Conservation (phyloP, 2,797 vertebrate genomes). For the Enteromius radiatus region DNA sequence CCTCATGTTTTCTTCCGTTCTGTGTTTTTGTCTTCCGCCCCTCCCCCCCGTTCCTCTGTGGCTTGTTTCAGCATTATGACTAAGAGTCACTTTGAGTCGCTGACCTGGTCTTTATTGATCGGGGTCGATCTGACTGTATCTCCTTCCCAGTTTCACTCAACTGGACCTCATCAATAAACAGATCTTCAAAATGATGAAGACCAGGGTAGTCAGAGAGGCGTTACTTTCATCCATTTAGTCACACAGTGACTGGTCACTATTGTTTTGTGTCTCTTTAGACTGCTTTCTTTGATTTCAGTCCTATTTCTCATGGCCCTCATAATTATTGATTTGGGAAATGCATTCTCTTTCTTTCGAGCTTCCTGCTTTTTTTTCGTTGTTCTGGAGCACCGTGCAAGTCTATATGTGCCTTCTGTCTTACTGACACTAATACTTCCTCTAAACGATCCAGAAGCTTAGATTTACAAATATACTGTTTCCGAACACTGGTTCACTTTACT, state of each 20-base stretch:
- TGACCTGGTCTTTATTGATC: slow-evolving; percentile 60
- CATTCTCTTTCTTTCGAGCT: slow-evolving; percentile 43
- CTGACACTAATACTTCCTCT: slow-evolving; percentile 49
- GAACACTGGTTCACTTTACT: slow-evolving; percentile 3
- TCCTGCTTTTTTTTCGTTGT: slow-evolving; percentile 30
- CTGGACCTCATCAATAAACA: slow-evolving; percentile 54
- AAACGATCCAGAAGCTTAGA: slow-evolving; percentile 45
- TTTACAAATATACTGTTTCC: slow-evolving; percentile 38
- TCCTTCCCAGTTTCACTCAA: slow-evolving; percentile 51
- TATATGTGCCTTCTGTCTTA: slow-evolving; percentile 39
- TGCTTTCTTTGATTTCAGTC: slow-evolving; percentile 15
- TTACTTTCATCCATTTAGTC: background rate
- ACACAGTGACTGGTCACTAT: background rate
- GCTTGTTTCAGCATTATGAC: slow-evolving; percentile 54
- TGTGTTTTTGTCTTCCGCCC: background rate
- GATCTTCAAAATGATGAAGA: slow-evolving; percentile 37
- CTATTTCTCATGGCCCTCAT: slow-evolving; percentile 27
- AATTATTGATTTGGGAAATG: slow-evolving; percentile 48
- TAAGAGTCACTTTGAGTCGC: slow-evolving; percentile 56
- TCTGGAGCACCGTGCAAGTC: slow-evolving; percentile 34
- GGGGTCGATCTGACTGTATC: slow-evolving; percentile 46
- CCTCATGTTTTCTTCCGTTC: slow-evolving; percentile 10
- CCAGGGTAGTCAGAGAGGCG: background rate
- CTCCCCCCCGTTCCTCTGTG: slow-evolving; percentile 23
- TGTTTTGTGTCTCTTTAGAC: background rate